These are phyloP conservation scores for Rhogogaster chlorosoma DNA, from an alignment of 2,888 invertebrate genomes.

Conservation along the genomic window DNA sequence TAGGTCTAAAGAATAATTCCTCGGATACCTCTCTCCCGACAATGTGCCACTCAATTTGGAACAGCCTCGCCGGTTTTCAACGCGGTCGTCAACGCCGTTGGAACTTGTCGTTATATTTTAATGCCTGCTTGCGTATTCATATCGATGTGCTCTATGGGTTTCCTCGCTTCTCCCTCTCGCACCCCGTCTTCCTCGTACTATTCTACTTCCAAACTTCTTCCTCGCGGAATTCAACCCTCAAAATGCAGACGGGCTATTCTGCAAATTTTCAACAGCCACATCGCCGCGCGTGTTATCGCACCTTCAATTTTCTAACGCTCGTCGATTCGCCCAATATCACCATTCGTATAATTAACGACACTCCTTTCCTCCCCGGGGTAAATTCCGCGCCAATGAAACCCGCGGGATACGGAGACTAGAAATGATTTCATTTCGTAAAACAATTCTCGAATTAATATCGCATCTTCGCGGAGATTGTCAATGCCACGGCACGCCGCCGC, in stretches of 20 bases:
- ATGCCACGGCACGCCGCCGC: neutral
- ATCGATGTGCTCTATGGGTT: conserved; percentile 41
- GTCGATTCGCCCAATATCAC: neutral
- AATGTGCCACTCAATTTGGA: conserved; percentile 41
- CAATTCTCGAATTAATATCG: neutral
- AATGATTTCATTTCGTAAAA: neutral
- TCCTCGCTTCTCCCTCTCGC: neutral
- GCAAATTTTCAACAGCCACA: neutral
- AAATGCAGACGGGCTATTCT: neutral
- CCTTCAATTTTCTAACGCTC: neutral
- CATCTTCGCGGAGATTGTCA: neutral
- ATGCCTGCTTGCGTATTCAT: conserved; percentile 48
- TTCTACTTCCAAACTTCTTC: neutral
- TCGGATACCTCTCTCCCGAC: neutral
- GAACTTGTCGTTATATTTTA: conserved; percentile 45
- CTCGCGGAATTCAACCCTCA: neutral
- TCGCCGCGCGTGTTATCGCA: neutral
- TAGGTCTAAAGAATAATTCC: neutral
- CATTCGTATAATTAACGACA: neutral
- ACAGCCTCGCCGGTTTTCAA: conserved; percentile 18
- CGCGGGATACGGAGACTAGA: neutral
- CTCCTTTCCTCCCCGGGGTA: neutral
- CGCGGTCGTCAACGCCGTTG: neutral
- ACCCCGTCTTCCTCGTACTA: neutral
- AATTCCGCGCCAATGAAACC: neutral